These are phyloP conservation scores for Ruditapes philippinarum DNA, from an alignment of 1,140 invertebrate species.

Conservation along the genomic window DNA sequence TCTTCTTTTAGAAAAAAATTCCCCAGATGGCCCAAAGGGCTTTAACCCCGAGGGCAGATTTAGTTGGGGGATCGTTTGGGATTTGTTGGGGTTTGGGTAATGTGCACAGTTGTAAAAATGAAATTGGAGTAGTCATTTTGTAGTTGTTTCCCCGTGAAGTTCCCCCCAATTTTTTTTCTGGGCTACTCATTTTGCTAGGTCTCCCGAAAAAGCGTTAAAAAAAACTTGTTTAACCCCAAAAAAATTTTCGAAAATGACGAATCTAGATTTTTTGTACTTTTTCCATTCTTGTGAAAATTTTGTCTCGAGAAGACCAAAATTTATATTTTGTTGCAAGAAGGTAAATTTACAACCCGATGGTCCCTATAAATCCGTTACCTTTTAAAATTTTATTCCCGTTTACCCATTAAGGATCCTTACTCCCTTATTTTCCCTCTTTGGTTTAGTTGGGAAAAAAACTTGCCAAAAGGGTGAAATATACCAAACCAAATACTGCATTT, in stretches of 20 bases:
- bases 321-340: slow-evolving; percentile 36
- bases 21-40: slow-evolving; percentile 18
- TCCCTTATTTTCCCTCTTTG: too few relatives aligned
- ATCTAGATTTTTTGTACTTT: too few relatives aligned
- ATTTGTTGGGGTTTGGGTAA: neutral
- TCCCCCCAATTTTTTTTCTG: neutral
- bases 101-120: neutral
- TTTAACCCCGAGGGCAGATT: slow-evolving; percentile 33
- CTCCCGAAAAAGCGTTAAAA: too few relatives aligned
- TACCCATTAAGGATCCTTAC: too few relatives aligned
- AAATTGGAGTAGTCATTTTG: slow-evolving; percentile 46
- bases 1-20: slow-evolving; percentile 42
- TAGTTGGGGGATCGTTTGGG: slow-evolving; percentile 66
- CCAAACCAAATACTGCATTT: slow-evolving; percentile 45
- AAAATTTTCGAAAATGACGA: too few relatives aligned
- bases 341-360: slow-evolving; percentile 29
- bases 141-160: slow-evolving; percentile 21
- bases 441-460: slow-evolving; percentile 6
- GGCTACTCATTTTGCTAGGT: too few relatives aligned
- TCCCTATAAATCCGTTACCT: slow-evolving; percentile 57
- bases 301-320: slow-evolving; percentile 18
- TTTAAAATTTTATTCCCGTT: too few relatives aligned
- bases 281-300: too few relatives aligned
- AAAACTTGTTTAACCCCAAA: too few relatives aligned
- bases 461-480: neutral